Percentiles rank a stretch among this genome's conserved stretches.
phyloP scores from a whole-genome alignment of 2,797 vertebrate genomes.

The Esox masquinongy region DNA sequence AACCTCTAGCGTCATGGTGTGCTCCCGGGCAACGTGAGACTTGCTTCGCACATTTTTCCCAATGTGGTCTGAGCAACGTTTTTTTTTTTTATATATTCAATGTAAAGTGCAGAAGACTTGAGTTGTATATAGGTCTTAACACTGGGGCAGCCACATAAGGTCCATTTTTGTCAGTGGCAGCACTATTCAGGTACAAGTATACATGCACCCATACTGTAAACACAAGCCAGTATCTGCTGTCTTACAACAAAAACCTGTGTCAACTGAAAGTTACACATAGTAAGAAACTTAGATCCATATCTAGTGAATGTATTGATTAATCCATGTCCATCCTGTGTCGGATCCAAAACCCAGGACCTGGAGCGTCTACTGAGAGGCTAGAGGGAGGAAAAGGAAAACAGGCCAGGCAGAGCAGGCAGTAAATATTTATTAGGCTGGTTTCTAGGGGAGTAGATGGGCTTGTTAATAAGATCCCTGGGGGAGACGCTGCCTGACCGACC shows the following conservation, averaged over 20 bases:
- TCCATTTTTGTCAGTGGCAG: too few species aligned
- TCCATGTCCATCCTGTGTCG: background rate
- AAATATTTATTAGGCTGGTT: slow-evolving; percentile 54
- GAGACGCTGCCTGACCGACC: slow-evolving; percentile 35
- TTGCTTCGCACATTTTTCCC: too few species aligned
- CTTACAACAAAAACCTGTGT: slow-evolving; percentile 1
- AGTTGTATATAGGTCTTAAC: too few species aligned
- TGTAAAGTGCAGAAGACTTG: too few species aligned
- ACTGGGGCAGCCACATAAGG: too few species aligned
- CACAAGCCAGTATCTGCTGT: slow-evolving; percentile 10
- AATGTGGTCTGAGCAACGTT: too few species aligned
- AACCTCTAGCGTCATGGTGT: too few species aligned
- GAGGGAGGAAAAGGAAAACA: background rate
- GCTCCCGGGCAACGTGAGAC: too few species aligned
- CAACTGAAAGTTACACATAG: slow-evolving; percentile 2
- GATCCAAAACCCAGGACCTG: background rate
- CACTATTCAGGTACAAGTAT: too few species aligned
- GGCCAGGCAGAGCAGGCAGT: slow-evolving; percentile 26
- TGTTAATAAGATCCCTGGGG: slow-evolving; percentile 21
- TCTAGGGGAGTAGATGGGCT: slow-evolving; percentile 29
- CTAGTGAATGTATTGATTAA: slow-evolving; percentile 16
- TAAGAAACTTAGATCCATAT: background rate
- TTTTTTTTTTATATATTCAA: too few species aligned
- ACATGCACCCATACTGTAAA: background rate
- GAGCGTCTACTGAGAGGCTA: background rate